These are phyloP conservation scores for Deroplatys truncata DNA, from an alignment of 2,888 invertebrate genomes.

Conservation along the genomic window DNA sequence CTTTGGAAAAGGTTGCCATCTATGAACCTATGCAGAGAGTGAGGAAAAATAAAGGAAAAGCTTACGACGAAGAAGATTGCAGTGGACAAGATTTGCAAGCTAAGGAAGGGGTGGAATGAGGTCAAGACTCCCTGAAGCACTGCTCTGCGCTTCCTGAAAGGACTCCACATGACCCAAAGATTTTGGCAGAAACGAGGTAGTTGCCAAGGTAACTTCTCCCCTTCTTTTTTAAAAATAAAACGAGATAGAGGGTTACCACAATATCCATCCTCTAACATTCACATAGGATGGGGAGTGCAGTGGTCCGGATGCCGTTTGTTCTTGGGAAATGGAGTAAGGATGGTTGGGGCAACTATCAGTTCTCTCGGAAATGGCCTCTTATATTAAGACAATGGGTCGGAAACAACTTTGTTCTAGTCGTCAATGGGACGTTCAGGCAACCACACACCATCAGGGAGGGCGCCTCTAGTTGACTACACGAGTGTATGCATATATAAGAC, in stretches of 20 bases:
- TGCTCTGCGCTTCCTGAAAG: background rate
- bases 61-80: background rate
- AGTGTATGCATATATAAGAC: background rate
- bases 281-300: background rate
- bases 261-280: background rate
- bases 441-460: background rate
- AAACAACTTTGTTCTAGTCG: conserved; percentile 13
- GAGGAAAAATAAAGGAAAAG: background rate
- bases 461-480: background rate
- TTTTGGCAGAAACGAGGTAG: background rate
- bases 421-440: conserved; percentile 6
- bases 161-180: background rate
- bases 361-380: conserved; percentile 18
- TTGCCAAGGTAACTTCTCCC: background rate
- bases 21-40: too few relatives aligned
- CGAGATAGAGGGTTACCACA: background rate
- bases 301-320: background rate
- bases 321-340: background rate
- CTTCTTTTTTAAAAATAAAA: background rate
- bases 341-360: background rate
- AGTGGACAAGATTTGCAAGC: background rate
- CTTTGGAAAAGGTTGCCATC: background rate
- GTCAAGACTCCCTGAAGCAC: background rate
- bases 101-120: background rate
- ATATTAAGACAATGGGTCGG: conserved; percentile 25